Conservation (phyloP, 2,888 invertebrate species). For the Trachelus iudaicus region DNA sequence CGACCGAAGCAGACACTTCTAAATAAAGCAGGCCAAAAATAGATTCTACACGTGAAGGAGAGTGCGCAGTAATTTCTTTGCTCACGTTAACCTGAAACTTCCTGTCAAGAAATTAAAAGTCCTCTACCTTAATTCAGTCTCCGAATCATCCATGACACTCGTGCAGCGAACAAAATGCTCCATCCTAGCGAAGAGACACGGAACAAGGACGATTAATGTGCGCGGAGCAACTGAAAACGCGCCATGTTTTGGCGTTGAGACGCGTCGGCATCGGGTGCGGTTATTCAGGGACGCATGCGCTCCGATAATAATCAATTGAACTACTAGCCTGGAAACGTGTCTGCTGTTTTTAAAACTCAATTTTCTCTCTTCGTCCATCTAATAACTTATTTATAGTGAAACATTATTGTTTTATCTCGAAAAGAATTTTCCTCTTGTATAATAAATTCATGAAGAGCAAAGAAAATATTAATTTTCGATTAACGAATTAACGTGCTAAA, state of each 20-base stretch:
- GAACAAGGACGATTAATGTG: neutral
- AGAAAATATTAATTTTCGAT: too few species aligned
- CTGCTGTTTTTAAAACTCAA: neutral
- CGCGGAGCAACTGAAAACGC: neutral
- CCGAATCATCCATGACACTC: slow-evolving; percentile 11
- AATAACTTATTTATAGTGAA: neutral
- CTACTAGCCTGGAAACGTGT: neutral
- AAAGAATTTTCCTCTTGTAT: neutral
- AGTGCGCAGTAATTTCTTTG: neutral
- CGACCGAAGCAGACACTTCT: neutral
- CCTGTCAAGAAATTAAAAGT: neutral
- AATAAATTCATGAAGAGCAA: neutral
- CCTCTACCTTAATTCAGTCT: slow-evolving; percentile 18
- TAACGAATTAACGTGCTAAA: neutral
- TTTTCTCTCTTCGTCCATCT: neutral
- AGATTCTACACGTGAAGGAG: neutral
- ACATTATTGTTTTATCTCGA: neutral
- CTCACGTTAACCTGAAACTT: neutral
- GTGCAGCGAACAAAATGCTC: slow-evolving; percentile 9
- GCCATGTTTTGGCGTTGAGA: neutral
- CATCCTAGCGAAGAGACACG: neutral
- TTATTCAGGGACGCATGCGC: neutral
- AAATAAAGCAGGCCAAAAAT: neutral
- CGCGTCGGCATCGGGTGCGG: neutral
- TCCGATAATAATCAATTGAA: neutral